Conservation (phyloP, 1,140 invertebrate species). For the Drosophila simulans region DNA sequence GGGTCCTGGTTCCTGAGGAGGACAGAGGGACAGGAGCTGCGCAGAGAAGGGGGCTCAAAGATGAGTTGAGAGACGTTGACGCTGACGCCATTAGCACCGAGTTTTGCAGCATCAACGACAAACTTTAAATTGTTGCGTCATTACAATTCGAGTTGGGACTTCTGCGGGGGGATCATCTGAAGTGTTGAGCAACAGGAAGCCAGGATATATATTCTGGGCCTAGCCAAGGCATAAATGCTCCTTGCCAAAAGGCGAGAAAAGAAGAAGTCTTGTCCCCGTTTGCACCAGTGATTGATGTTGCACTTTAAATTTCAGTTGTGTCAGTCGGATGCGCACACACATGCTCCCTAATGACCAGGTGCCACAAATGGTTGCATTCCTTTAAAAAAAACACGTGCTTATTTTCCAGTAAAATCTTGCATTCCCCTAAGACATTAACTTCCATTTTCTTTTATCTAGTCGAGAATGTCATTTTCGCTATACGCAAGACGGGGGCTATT, state of each 20-base stretch:
- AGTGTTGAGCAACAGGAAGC: slow-evolving; percentile 49
- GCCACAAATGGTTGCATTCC: slow-evolving; percentile 43
- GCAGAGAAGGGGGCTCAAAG: slow-evolving; percentile 16
- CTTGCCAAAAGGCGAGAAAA: slow-evolving; percentile 14
- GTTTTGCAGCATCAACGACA: slow-evolving; percentile 82
- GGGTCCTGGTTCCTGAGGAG: slow-evolving; percentile 1
- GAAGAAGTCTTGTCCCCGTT: slow-evolving; percentile 40
- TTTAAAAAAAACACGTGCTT: background rate
- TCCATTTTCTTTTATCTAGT: background rate
- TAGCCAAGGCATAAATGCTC: slow-evolving; percentile 40
- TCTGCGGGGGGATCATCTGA: slow-evolving; percentile 2
- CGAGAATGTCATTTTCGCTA: background rate
- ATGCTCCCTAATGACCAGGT: slow-evolving; percentile 46
- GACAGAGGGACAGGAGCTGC: background rate
- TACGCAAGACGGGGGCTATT: background rate
- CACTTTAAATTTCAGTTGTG: slow-evolving; percentile 52
- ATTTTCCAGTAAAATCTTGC: slow-evolving; percentile 5
- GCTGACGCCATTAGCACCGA: slow-evolving; percentile 79
- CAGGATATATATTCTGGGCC: slow-evolving; percentile 43
- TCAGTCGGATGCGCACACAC: slow-evolving; percentile 23
- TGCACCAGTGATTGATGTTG: slow-evolving; percentile 48
- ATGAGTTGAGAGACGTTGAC: slow-evolving; percentile 70
- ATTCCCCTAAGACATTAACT: slow-evolving; percentile 4
- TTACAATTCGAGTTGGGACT: slow-evolving; percentile 69
- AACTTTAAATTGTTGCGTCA: slow-evolving; percentile 82